Evolutionary conservation across 2,888 invertebrate genomes (phyloP).

Genomic region (Argynnis bischoffii): DNA sequence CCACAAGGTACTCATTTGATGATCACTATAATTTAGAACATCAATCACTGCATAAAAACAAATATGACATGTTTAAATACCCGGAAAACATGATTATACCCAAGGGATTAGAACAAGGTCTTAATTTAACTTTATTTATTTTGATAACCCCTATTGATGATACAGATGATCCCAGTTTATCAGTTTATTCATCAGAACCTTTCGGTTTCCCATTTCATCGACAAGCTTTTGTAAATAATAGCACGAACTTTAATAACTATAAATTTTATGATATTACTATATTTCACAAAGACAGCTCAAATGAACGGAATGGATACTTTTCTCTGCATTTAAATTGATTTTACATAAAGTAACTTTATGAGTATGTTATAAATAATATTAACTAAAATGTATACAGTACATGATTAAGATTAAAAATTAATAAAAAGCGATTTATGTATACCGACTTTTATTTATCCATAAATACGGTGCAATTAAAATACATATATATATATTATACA

Average conservation of each 20-base stretch:
- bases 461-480: constrained; percentile 10
- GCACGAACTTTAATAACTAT: constrained; percentile 55
- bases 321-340: constrained; percentile 57
- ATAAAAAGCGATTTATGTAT: constrained; percentile 57
- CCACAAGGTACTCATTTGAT: constrained; percentile 56
- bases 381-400: background rate
- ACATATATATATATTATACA: constrained; percentile 1
- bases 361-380: background rate
- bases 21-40: constrained; percentile 54
- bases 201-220: constrained; percentile 75
- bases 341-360: background rate
- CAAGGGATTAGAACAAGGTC: constrained; percentile 59
- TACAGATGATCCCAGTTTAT: constrained; percentile 41
- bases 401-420: background rate
- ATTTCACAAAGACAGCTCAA: constrained; percentile 55
- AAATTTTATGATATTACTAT: constrained; percentile 65
- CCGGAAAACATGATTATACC: constrained; percentile 68
- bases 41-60: constrained; percentile 44
- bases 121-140: constrained; percentile 67
- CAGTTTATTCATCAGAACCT: constrained; percentile 47
- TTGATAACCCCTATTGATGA: constrained; percentile 58
- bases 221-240: constrained; percentile 48
- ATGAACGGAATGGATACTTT: constrained; percentile 53
- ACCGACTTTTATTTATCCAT: constrained; percentile 32
- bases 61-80: constrained; percentile 63